Base-by-base conservation (phyloP, 2,888 invertebrate species). In the Abscondita cerata region DNA sequence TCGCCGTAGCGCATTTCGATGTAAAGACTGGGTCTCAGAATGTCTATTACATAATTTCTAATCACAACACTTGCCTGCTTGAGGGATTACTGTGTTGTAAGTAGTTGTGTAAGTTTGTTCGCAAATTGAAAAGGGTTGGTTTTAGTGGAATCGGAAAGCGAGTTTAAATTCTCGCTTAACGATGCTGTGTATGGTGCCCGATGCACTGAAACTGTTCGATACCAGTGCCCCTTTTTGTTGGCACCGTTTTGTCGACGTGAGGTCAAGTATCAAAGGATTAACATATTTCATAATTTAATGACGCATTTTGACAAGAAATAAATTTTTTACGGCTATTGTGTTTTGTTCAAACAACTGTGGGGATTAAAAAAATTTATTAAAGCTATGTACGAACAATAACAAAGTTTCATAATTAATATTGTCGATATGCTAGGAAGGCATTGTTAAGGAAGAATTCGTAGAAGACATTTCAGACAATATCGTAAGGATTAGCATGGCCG, bases 11-110 rank as follows among this genome's bases (percentile, higher is more conserved):
- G 0, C 82, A 86, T 74, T 89, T 84, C 74, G 81, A 85, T 44
- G 81, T 89, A 9, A 85, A 82, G 65, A 83, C 78, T 20, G 81
- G 79, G 70, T 74, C 81, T 2, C 80, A 79, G 9, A 76, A 81
- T 46, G 78, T 80, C 5, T 89, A 82, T 76, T 72, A 83, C 31
- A 87, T 90, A 54, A 79, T 82, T 66, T 89, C 89, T 0, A 81
- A 78, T 1, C 90, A 90, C 71, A 80, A 78, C 48, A 89, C 89
- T 1, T 91, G 90, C 71, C 85, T 89, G 67, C 80, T 87, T 12
- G 72, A 76, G 9, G 82, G 82, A 53, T 73, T 83, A 18, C 82
- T 82, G 67, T 89, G 89, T 69, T 78, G 89, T 89, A 81, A 85
- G 87, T 83, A 55, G 15, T 52, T 20, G 2, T 16, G 19, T 16